Evolutionary conservation across 2,113 vertebrate species (phyloP).

Genomic region (Channa maculata): DNA sequence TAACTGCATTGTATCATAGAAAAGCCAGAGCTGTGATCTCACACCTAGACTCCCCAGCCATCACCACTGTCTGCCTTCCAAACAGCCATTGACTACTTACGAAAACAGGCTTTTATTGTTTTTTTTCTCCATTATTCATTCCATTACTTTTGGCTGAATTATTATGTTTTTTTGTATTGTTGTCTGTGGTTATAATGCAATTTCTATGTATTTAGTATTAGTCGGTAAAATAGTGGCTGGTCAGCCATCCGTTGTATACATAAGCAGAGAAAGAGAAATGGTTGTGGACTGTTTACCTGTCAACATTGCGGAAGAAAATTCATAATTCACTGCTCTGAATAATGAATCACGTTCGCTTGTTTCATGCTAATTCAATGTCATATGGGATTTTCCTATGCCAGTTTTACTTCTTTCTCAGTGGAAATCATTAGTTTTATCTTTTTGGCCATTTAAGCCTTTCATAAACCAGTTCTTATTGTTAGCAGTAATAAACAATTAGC

Average conservation of each 20-base stretch:
- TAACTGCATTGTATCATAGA: slow-evolving; percentile 64
- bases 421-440: slow-evolving; percentile 6
- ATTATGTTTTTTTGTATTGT: not conserved
- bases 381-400: not conserved
- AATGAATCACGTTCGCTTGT: not conserved
- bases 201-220: slow-evolving; percentile 3
- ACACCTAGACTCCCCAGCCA: slow-evolving; percentile 45
- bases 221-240: not conserved
- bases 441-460: slow-evolving; percentile 3
- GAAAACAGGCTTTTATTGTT: slow-evolving; percentile 23
- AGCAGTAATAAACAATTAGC: slow-evolving; percentile 14
- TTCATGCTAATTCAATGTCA: not conserved
- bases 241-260: slow-evolving; percentile 19
- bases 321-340: not conserved
- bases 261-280: slow-evolving; percentile 6
- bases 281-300: slow-evolving; percentile 4
- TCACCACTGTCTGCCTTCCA: slow-evolving; percentile 36
- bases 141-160: slow-evolving; percentile 10
- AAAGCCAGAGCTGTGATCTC: slow-evolving; percentile 62
- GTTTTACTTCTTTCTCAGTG: not conserved
- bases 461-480: slow-evolving; percentile 18
- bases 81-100: slow-evolving; percentile 22
- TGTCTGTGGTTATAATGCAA: slow-evolving; percentile 29
- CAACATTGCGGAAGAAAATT: not conserved
- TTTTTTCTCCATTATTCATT: slow-evolving; percentile 29